phyloP scores from a whole-genome alignment of 2,888 invertebrate genomes.

The Hypselothyrea guttata region DNA sequence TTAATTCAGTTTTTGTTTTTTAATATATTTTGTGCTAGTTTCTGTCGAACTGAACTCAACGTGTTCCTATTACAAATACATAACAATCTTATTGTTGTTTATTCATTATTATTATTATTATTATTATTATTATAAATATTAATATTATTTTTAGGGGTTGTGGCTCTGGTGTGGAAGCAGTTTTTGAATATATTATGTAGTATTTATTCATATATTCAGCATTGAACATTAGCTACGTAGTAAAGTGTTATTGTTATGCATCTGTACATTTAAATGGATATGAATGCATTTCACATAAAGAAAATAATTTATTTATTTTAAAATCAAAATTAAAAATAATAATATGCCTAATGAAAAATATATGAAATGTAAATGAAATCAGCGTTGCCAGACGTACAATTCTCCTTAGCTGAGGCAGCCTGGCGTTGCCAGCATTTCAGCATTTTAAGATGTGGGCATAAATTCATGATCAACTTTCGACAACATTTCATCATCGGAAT shows the following conservation, averaged over 20 bases:
- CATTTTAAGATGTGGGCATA: no score
- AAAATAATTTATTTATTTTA: no score
- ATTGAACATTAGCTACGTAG: constrained; percentile 19
- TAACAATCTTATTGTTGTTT: constrained; percentile 57
- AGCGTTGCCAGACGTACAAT: no score
- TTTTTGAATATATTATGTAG: constrained; percentile 29
- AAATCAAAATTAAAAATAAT: no score
- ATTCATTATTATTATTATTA: background rate
- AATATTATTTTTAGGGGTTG: background rate
- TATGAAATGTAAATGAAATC: no score
- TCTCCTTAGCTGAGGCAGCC: no score
- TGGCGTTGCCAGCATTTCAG: no score
- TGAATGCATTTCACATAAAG: background rate
- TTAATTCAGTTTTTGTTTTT: constrained; percentile 13
- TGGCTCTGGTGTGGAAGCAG: constrained; percentile 64
- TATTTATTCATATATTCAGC: background rate
- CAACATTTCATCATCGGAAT: no score
- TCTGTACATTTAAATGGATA: background rate
- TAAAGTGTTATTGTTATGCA: background rate
- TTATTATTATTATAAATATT: no score
- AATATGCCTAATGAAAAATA: no score
- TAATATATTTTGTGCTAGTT: constrained; percentile 12
- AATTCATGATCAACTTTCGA: no score
- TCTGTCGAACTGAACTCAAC: constrained; percentile 28
- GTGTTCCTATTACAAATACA: constrained; percentile 23